phyloP scores from a whole-genome alignment of 2,113 vertebrate genomes.

The Asarcornis scutulata region DNA sequence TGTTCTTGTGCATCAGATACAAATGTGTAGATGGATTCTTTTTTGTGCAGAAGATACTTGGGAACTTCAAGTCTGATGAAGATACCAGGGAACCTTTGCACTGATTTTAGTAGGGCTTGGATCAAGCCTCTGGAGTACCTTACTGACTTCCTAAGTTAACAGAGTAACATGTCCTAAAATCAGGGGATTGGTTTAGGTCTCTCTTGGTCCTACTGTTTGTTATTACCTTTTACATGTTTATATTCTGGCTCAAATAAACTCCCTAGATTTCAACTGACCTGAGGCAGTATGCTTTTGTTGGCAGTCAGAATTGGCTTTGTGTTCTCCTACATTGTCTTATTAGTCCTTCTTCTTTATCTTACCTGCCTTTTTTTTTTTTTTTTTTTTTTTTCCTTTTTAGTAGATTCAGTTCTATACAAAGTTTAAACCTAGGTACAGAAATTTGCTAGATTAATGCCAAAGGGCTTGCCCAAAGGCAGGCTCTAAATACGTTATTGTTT shows the following conservation, averaged over 20 bases:
- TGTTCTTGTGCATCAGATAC: neutral
- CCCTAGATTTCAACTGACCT: neutral
- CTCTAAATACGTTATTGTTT: slow-evolving; percentile 56
- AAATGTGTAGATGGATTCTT: neutral
- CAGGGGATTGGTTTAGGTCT: neutral
- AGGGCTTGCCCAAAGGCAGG: slow-evolving; percentile 37
- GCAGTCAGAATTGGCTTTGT: neutral
- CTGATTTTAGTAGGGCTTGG: neutral
- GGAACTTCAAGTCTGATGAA: neutral
- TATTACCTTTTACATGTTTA: neutral
- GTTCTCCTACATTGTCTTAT: neutral
- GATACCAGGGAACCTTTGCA: neutral
- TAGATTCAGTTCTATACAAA: neutral
- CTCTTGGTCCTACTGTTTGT: neutral
- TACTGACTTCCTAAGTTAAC: neutral
- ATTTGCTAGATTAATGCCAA: slow-evolving; percentile 27
- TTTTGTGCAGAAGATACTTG: neutral
- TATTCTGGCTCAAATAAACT: neutral
- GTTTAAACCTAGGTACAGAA: slow-evolving; percentile 11
- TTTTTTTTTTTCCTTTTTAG: neutral
- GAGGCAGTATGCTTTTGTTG: neutral
- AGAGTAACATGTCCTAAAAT: neutral
- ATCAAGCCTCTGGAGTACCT: neutral
- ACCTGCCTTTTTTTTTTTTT: neutral
- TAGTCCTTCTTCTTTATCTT: neutral